Evolutionary conservation across 2,113 vertebrate genomes (phyloP), one percentile per base, ranked within the genome.

Genomic region (Hassar affinis): DNA sequence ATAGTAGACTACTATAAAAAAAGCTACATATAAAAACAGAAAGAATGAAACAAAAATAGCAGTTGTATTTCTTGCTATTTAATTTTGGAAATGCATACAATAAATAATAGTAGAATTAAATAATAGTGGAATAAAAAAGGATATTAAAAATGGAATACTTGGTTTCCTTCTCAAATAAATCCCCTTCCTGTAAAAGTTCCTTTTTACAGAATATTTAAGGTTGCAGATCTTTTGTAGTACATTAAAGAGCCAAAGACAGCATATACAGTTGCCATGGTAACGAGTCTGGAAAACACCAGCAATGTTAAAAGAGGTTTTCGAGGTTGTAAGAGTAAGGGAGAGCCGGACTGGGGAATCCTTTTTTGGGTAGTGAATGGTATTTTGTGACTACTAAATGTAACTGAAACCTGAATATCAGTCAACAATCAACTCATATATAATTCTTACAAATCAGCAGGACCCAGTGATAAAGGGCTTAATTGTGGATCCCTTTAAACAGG

Each of bases 261-360:
- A 92, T 91, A 86, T 90, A 86, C 89, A 79, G 92, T 94, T 93
- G 93, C 92, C 92, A 93, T 93, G 92, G 90, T 81, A 93, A 94
- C 93, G 85, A 82, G 88, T 86, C 86, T 89, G 85, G 86, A 90
- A 92, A 91, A 89, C 77, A 89, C 57, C 82, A 89, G 87, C 90
- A 79, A 90, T 77, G 88, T 86, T 91, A 89, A 91, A 86, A 77
- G 88, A 20, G 88, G 90, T 93, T 93, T 92, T 90, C 82, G 91
- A 91, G 92, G 89, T 89, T 93, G 89, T 42, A 69, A 77, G 33
- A 90, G 88, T 87, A 77, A 85, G 88, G 87, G 89, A 72, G n/a
- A 87, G 42, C 85, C 54, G 3, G 71, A 79, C 69, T 66, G 42
- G 57, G 78, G 64, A 71, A 49, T 79, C 56, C 52, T 72, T 47